These are phyloP conservation scores for Pangasius sanitwongsei DNA, from an alignment of 2,797 vertebrate species.

Conservation along the genomic window DNA sequence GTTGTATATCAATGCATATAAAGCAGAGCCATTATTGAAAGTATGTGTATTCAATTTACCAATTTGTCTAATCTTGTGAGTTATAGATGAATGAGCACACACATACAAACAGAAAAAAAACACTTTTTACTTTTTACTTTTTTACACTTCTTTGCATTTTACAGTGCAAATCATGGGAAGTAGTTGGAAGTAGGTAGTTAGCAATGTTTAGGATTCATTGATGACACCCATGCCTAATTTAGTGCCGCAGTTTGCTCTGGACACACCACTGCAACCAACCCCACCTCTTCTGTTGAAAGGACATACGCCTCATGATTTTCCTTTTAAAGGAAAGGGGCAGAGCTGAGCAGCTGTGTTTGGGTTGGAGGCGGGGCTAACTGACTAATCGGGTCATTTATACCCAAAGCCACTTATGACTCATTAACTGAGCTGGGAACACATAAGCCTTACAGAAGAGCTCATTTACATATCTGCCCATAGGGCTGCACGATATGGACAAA, in stretches of 20 bases:
- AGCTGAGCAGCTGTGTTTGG: conserved; percentile 25
- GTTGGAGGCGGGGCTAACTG: conserved; percentile 15
- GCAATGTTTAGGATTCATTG: not conserved
- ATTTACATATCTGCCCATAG: not conserved
- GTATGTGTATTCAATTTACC: not conserved
- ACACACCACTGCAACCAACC: not conserved
- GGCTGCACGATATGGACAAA: not conserved
- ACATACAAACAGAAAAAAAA: not conserved
- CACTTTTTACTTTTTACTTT: no score
- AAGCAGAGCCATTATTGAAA: not conserved
- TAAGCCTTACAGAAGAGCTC: not conserved
- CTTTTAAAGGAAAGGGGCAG: not conserved
- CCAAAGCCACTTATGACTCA: conserved; percentile 24
- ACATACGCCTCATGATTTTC: conserved; percentile 10
- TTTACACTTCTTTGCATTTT: no score
- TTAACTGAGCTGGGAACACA: conserved; percentile 5
- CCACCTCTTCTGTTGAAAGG: not conserved
- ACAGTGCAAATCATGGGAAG: not conserved
- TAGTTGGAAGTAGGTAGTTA: not conserved
- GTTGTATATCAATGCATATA: not conserved
- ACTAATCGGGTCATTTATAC: conserved; percentile 28
- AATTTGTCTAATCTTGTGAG: not conserved
- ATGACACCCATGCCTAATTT: not conserved
- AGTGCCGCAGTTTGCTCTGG: not conserved
- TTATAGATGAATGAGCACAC: not conserved